phyloP scores from a whole-genome alignment of 53 echinoderm and acorn worm species.

The Patiria pectinifera region DNA sequence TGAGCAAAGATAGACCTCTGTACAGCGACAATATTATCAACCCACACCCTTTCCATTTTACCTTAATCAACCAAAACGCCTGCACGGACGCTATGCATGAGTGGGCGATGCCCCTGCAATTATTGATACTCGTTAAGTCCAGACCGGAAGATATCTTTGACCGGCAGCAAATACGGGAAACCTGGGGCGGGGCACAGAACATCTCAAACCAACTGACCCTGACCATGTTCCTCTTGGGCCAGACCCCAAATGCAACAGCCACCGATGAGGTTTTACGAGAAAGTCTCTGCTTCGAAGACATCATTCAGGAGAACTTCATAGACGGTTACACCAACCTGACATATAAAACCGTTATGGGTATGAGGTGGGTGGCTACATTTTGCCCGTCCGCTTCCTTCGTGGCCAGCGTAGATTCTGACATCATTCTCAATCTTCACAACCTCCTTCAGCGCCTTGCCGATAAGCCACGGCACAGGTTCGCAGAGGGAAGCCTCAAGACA shows the following conservation, averaged over 20 bases:
- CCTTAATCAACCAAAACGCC: slow-evolving; percentile 34
- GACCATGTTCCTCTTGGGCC: slow-evolving; percentile 50
- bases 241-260: background rate
- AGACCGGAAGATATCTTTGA: slow-evolving; percentile 42
- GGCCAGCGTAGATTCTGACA: slow-evolving; percentile 61
- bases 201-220: slow-evolving; percentile 34
- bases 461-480: slow-evolving; percentile 28
- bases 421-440: slow-evolving; percentile 51
- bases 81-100: background rate
- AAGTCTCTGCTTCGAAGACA: slow-evolving; percentile 43
- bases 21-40: slow-evolving; percentile 40
- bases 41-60: slow-evolving; percentile 45
- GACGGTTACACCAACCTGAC: slow-evolving; percentile 65
- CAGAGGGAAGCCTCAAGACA: slow-evolving; percentile 42
- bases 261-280: slow-evolving; percentile 2
- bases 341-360: slow-evolving; percentile 57
- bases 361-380: slow-evolving; percentile 50
- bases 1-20: background rate
- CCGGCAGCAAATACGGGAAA: slow-evolving; percentile 47
- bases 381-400: slow-evolving; percentile 42
- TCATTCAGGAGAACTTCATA: slow-evolving; percentile 66
- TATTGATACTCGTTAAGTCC: slow-evolving; percentile 50
- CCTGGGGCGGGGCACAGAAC: slow-evolving; percentile 50
- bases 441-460: slow-evolving; percentile 26
- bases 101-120: slow-evolving; percentile 15